Conservation (phyloP, 2,113 vertebrate genomes). For the Okapia johnstoni region DNA sequence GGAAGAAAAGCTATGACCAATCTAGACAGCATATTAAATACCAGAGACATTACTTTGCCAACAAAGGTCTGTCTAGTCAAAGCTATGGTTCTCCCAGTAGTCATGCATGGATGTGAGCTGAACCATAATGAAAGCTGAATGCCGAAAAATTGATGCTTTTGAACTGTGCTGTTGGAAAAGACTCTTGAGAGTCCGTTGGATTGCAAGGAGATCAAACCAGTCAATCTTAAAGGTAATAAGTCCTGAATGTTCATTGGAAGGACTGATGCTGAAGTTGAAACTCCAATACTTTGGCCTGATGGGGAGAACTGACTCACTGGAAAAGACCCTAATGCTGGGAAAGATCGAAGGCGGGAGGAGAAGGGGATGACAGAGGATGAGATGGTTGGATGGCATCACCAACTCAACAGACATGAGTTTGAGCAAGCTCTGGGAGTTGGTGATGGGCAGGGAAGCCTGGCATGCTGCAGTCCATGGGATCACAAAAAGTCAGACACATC, state of each 20-base stretch:
- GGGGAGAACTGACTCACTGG: background rate
- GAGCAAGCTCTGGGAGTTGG: background rate
- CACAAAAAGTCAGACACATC: background rate
- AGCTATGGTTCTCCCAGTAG: background rate
- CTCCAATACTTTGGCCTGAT: background rate
- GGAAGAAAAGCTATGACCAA: background rate
- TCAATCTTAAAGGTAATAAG: background rate
- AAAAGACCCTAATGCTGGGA: background rate
- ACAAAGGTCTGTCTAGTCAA: background rate
- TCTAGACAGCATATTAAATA: background rate
- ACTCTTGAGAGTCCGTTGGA: background rate
- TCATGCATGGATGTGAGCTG: background rate
- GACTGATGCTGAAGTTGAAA: background rate
- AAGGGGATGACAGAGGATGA: background rate
- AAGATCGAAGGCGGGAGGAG: background rate
- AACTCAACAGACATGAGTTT: background rate
- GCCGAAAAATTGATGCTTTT: background rate
- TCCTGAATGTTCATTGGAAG: background rate
- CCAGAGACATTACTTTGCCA: background rate
- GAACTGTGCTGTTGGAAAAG: background rate
- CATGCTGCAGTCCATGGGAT: background rate
- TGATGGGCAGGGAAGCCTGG: background rate
- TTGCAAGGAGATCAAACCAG: background rate
- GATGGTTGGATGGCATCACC: background rate
- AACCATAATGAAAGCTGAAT: background rate